Evolutionary conservation across 2,888 invertebrate species (phyloP).

Genomic region (Clistopyga incitator): DNA sequence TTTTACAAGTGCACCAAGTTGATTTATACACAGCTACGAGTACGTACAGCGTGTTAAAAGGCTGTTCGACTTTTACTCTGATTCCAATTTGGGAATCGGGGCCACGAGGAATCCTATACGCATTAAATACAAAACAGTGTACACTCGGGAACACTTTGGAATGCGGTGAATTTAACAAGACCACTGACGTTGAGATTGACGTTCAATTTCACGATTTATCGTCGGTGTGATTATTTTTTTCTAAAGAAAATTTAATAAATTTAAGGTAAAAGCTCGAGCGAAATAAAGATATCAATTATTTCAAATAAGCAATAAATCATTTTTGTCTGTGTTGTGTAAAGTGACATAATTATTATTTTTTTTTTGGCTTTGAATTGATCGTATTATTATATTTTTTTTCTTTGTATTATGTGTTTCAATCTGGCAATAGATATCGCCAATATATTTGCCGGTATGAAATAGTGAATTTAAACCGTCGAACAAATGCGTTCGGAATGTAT

Average conservation of each 20-base stretch:
- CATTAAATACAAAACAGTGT: conserved; percentile 47
- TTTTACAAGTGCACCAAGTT: conserved; percentile 35
- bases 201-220: neutral
- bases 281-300: too few species aligned
- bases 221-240: neutral
- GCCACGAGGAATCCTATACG: conserved; percentile 71
- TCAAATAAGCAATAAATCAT: too few species aligned
- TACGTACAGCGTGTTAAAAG: conserved; percentile 30
- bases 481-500: conserved; percentile 42
- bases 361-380: too few species aligned
- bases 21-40: conserved; percentile 22
- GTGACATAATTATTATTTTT: too few species aligned
- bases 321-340: too few species aligned
- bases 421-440: neutral
- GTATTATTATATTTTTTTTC: too few species aligned
- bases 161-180: conserved; percentile 54
- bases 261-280: neutral
- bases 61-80: conserved; percentile 78
- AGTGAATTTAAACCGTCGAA: neutral
- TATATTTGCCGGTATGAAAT: neutral
- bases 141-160: conserved; percentile 52
- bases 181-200: conserved; percentile 26
- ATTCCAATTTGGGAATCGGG: conserved; percentile 79
- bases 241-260: neutral
- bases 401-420: neutral